phyloP scores from a whole-genome alignment of 2,797 vertebrate species.

The Apogon talboti region DNA sequence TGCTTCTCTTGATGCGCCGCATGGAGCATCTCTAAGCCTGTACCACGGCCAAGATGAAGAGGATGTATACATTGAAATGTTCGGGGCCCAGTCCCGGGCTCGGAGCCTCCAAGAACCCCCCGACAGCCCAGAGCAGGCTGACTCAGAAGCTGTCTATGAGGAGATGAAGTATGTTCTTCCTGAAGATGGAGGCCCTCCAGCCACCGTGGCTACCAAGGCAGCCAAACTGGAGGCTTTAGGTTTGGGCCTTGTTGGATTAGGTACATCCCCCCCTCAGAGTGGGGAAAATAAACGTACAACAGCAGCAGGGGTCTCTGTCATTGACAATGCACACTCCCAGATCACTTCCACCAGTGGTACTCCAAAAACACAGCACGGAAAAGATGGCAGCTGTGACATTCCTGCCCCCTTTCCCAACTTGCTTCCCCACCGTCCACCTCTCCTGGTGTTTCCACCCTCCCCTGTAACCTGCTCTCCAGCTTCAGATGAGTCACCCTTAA shows the following conservation, averaged over 20 bases:
- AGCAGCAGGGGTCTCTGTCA: constrained; percentile 32
- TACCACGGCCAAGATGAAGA: constrained; percentile 86
- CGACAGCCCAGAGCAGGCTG: constrained; percentile 86
- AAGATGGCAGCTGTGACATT: constrained; percentile 89
- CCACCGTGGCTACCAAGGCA: constrained; percentile 54
- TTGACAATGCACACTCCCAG: constrained; percentile 61
- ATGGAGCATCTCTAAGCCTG: constrained; percentile 77
- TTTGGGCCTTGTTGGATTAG: constrained; percentile 66
- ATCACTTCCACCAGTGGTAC: constrained; percentile 22
- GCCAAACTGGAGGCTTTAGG: constrained; percentile 75
- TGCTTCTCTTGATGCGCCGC: constrained; percentile 82
- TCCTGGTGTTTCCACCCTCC: constrained; percentile 95
- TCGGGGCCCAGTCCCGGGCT: constrained; percentile 84
- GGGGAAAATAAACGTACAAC: constrained; percentile 80
- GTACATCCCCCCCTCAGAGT: constrained; percentile 74
- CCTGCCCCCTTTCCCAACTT: constrained; percentile 96
- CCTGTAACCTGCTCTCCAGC: constrained; percentile 94
- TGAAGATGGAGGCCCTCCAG: constrained; percentile 79
- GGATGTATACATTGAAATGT: constrained; percentile 96
- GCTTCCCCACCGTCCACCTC: constrained; percentile 93
- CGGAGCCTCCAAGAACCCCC: constrained; percentile 78
- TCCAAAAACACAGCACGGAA: constrained; percentile 67
- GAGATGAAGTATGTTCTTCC: constrained; percentile 94
- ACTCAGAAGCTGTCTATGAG: constrained; percentile 94
- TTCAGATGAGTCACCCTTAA: constrained; percentile 96